Evolutionary conservation across 2,113 vertebrate species (phyloP).

Genomic region (Toxostoma redivivum): DNA sequence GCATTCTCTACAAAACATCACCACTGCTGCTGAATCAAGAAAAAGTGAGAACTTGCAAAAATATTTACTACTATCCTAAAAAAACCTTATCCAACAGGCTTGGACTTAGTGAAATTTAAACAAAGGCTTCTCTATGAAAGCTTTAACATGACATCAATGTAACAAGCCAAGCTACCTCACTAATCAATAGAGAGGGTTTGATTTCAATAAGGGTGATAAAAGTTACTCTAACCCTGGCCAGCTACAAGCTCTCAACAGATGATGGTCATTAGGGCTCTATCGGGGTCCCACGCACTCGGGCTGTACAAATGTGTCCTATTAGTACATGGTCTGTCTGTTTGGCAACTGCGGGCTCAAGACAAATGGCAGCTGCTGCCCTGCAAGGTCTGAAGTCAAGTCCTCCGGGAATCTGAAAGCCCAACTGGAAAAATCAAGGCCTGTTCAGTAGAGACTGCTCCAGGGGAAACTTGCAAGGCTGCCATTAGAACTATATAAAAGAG

Average conservation of each 20-base stretch:
- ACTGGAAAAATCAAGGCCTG: constrained; percentile 73
- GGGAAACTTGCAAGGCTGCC: constrained; percentile 71
- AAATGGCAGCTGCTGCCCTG: constrained; percentile 83
- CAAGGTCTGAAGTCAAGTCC: constrained; percentile 82
- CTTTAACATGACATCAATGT: neutral
- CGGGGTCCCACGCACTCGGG: constrained; percentile 31
- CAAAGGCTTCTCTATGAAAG: constrained; percentile 1
- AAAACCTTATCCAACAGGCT: neutral
- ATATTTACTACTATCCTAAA: neutral
- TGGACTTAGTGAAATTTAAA: neutral
- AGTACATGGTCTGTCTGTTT: constrained; percentile 73
- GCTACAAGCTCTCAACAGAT: constrained; percentile 76
- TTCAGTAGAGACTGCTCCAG: constrained; percentile 79
- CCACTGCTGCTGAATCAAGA: neutral
- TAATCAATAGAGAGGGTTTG: constrained; percentile 56
- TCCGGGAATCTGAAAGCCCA: constrained; percentile 75
- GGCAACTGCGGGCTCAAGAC: constrained; percentile 76
- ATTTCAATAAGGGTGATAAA: constrained; percentile 71
- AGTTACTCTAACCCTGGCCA: constrained; percentile 69
- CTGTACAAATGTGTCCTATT: constrained; percentile 79
- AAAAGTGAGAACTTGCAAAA: neutral
- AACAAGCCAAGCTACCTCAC: constrained; percentile 8
- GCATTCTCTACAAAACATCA: neutral
- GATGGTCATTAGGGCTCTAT: constrained; percentile 74
- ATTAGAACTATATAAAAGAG: constrained; percentile 75